phyloP scores from a whole-genome alignment of 2,888 invertebrate genomes.

The Meghimatium bilineatum region DNA sequence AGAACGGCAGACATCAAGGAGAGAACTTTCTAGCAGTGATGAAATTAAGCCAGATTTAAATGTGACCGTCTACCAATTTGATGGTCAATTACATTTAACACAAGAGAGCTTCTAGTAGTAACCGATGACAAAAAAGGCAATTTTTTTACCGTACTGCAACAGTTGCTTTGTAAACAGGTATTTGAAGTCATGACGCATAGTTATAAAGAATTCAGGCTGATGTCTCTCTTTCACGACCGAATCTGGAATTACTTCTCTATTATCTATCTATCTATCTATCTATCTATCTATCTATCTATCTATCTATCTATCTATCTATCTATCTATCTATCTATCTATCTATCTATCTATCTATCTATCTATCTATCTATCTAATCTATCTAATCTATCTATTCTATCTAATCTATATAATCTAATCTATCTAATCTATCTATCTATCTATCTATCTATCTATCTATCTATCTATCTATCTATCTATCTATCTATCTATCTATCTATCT shows the following conservation, averaged over 20 bases:
- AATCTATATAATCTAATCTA: no score
- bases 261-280: neutral
- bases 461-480: no score
- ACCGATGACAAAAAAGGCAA: neutral
- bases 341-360: no score
- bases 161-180: neutral
- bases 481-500: no score
- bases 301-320: no score
- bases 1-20: neutral
- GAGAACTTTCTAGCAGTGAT: neutral
- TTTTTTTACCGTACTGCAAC: neutral
- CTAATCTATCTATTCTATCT: no score
- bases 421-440: no score
- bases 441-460: no score
- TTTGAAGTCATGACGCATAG: neutral
- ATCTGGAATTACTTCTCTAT: neutral
- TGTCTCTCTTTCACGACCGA: neutral
- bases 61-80: neutral
- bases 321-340: no score
- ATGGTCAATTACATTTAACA: constrained; percentile 11
- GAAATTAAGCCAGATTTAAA: constrained; percentile 1
- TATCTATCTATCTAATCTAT: no score
- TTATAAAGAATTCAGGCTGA: neutral
- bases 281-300: neutral
- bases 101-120: neutral